A percentile compares a stretch with the other conserved stretches of the same genome.
Evolutionary conservation across 2,888 invertebrate genomes (phyloP).

Genomic region (Patella caerulea): DNA sequence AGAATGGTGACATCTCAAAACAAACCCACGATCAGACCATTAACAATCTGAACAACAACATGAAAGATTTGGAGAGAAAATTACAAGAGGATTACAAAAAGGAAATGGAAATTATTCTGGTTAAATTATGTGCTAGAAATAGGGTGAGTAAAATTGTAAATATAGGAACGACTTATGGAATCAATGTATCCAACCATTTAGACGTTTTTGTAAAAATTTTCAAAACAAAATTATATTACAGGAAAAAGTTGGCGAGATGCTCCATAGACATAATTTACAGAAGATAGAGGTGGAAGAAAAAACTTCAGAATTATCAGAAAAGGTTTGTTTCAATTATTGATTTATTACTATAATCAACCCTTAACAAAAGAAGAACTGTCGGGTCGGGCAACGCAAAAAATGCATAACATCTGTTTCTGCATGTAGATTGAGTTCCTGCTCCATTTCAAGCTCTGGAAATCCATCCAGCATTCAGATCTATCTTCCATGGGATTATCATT

Average conservation of each 20-base stretch:
- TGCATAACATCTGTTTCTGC: too few species aligned
- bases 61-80: slow-evolving; percentile 54
- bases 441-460: too few species aligned
- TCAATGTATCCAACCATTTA: too few species aligned
- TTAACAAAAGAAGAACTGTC: too few species aligned
- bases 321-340: slow-evolving; percentile 33
- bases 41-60: slow-evolving; percentile 36
- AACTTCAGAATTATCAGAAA: slow-evolving; percentile 32
- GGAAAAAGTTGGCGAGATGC: slow-evolving; percentile 41
- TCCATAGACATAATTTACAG: slow-evolving; percentile 41
- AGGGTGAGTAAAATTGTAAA: slow-evolving; percentile 46
- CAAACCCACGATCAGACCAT: slow-evolving; percentile 47
- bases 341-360: not conserved
- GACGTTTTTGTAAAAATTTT: too few species aligned
- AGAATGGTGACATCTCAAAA: slow-evolving; percentile 62
- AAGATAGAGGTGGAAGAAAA: slow-evolving; percentile 34
- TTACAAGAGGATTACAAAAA: slow-evolving; percentile 57
- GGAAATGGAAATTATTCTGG: slow-evolving; percentile 58
- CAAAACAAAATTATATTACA: slow-evolving; percentile 12
- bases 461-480: too few species aligned
- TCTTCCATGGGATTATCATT: too few species aligned
- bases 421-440: too few species aligned
- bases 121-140: slow-evolving; percentile 62
- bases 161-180: too few species aligned
- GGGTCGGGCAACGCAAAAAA: too few species aligned